Percentiles rank a stretch among this genome's conserved stretches.
Conservation (phyloP, 2,888 invertebrate genomes). For the Synanthedon vespiformis region DNA sequence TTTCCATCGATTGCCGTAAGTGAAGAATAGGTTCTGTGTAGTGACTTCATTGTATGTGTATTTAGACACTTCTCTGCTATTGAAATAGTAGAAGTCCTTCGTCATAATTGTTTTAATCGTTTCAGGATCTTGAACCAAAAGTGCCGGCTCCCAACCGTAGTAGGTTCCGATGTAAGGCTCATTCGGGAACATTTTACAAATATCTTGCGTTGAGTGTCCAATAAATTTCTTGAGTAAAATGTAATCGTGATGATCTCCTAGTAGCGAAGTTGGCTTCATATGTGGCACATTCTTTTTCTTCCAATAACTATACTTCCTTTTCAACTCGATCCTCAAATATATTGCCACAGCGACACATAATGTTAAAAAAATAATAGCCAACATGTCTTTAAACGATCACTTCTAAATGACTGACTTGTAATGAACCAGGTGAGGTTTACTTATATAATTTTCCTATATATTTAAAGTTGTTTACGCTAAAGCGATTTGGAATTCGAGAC, state of each 20-base stretch:
- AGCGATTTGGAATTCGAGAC: no score
- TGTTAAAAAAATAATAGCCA: no score
- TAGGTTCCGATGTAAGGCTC: slow-evolving; percentile 38
- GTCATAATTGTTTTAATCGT: slow-evolving; percentile 33
- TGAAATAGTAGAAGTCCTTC: slow-evolving; percentile 46
- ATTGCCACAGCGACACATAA: no score
- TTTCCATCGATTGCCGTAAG: slow-evolving; percentile 41
- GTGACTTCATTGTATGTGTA: slow-evolving; percentile 26
- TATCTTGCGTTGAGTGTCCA: slow-evolving; percentile 16
- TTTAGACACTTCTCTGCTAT: slow-evolving; percentile 29
- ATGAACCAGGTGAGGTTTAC: no score
- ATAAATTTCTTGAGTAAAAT: slow-evolving; percentile 24
- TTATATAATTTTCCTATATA: no score
- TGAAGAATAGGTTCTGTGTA: slow-evolving; percentile 28
- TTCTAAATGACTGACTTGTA: no score
- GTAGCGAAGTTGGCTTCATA: slow-evolving; percentile 21
- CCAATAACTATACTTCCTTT: slow-evolving; percentile 32
- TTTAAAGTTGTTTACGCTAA: no score
- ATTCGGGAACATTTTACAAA: slow-evolving; percentile 29
- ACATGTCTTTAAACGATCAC: no score
- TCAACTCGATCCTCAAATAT: slow-evolving; percentile 1
- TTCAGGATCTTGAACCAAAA: slow-evolving; percentile 38
- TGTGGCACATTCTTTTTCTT: slow-evolving; percentile 26
- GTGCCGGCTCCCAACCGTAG: slow-evolving; percentile 38
- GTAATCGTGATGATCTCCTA: slow-evolving; percentile 36